phyloP scores from a whole-genome alignment of 2,888 invertebrate species.

The Bugulina stolonifera region DNA sequence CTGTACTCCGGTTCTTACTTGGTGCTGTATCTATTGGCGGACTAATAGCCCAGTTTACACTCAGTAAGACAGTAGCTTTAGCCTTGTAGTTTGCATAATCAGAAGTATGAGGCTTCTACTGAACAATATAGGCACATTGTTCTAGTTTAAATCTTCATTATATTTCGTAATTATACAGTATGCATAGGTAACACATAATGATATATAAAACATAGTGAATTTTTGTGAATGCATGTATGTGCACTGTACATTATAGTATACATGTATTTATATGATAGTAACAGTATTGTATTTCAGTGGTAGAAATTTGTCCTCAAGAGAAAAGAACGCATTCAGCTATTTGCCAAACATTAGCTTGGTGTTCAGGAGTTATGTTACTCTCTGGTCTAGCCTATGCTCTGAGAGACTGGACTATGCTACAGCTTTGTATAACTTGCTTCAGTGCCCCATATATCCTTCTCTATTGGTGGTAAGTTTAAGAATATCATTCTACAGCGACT shows the following conservation, averaged over 20 bases:
- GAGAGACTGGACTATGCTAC: not conserved
- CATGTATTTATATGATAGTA: too few relatives aligned
- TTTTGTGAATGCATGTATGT: too few relatives aligned
- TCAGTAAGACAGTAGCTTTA: not conserved
- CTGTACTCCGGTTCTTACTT: not conserved
- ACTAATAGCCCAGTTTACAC: not conserved
- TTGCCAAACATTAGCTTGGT: not conserved
- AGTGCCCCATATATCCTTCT: not conserved
- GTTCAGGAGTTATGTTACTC: not conserved
- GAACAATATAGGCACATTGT: too few relatives aligned
- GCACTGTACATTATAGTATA: too few relatives aligned
- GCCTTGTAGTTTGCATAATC: not conserved
- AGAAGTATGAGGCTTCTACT: too few relatives aligned
- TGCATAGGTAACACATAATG: too few relatives aligned
- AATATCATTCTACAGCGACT: too few relatives aligned
- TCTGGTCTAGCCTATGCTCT: conserved; percentile 11
- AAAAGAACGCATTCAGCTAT: not conserved
- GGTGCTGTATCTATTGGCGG: conserved; percentile 12
- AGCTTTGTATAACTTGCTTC: conserved; percentile 12
- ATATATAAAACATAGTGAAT: too few relatives aligned
- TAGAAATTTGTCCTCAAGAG: conserved; percentile 5
- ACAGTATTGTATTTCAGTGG: too few relatives aligned
- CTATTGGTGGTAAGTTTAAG: conserved; percentile 24
- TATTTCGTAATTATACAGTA: too few relatives aligned
- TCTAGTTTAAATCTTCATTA: too few relatives aligned